Evolutionary conservation across 2,888 invertebrate species (phyloP).

Genomic region (Frankliniella intonsa): DNA sequence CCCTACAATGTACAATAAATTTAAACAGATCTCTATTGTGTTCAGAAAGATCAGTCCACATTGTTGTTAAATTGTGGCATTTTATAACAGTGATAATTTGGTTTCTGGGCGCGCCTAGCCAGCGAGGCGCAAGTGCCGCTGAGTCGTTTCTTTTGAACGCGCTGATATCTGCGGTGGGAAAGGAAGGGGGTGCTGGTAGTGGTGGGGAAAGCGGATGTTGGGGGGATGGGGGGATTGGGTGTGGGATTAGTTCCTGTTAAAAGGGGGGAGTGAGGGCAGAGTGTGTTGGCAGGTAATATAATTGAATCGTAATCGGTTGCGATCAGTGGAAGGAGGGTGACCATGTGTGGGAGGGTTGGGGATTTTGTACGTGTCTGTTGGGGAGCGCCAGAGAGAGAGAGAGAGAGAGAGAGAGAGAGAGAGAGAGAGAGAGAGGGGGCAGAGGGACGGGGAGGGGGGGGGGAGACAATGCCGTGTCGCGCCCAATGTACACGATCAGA

Average conservation of each 20-base stretch:
- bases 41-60: too few relatives aligned
- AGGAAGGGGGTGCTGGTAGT: too few relatives aligned
- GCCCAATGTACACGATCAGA: neutral
- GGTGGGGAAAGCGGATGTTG: neutral
- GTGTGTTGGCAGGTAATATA: neutral
- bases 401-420: neutral
- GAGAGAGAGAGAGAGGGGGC: neutral
- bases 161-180: too few relatives aligned
- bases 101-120: too few relatives aligned
- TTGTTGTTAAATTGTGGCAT: too few relatives aligned
- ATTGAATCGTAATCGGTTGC: neutral
- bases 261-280: neutral
- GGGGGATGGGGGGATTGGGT: neutral
- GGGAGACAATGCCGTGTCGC: conserved; percentile 1
- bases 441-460: neutral
- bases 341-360: neutral
- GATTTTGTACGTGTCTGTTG: neutral
- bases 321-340: neutral
- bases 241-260: neutral
- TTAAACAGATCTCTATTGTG: too few relatives aligned
- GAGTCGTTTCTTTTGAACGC: too few relatives aligned
- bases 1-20: too few relatives aligned
- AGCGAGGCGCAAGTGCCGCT: too few relatives aligned
- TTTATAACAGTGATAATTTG: too few relatives aligned
- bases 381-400: neutral